A percentile compares a stretch with the other conserved stretches of the same genome.
Conservation (phyloP, 2,797 vertebrate genomes). For the Todus mexicanus region DNA sequence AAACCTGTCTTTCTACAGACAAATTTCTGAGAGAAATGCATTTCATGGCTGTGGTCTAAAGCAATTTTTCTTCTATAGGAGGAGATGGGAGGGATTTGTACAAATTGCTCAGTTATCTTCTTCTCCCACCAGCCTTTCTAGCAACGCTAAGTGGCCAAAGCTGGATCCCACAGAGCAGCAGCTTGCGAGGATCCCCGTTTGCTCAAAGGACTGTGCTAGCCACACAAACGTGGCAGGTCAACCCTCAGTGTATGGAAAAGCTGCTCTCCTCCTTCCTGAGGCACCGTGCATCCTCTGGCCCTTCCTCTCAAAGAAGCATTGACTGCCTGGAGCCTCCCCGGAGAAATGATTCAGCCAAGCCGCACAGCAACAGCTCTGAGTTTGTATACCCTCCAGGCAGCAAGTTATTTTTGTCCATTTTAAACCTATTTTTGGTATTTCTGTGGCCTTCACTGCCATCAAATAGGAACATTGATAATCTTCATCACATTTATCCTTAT, state of each 20-base stretch:
- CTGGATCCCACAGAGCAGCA: not conserved
- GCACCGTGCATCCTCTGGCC: not conserved
- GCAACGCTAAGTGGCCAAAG: not conserved
- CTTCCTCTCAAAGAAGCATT: not conserved
- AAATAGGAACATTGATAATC: not conserved
- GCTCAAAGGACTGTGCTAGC: not conserved
- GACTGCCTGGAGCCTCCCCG: not conserved
- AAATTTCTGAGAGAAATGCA: not conserved
- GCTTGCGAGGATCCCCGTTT: not conserved
- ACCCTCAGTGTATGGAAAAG: not conserved
- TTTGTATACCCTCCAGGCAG: not conserved
- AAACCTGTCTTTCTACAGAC: not conserved
- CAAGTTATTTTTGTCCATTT: conserved; percentile 39
- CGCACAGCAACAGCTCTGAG: not conserved
- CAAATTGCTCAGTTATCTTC: not conserved
- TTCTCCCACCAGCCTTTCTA: not conserved
- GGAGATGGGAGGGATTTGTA: not conserved
- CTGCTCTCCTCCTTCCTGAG: rapidly evolving
- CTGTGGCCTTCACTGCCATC: not conserved
- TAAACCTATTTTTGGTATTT: conserved; percentile 30
- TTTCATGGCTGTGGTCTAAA: not conserved
- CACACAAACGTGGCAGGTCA: rapidly evolving
- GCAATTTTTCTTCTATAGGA: not conserved
- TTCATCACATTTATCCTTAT: not conserved
- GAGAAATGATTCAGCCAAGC: conserved; percentile 6